phyloP scores from a whole-genome alignment of 2,113 vertebrate species.

The Trichomycterus rosablanca region DNA sequence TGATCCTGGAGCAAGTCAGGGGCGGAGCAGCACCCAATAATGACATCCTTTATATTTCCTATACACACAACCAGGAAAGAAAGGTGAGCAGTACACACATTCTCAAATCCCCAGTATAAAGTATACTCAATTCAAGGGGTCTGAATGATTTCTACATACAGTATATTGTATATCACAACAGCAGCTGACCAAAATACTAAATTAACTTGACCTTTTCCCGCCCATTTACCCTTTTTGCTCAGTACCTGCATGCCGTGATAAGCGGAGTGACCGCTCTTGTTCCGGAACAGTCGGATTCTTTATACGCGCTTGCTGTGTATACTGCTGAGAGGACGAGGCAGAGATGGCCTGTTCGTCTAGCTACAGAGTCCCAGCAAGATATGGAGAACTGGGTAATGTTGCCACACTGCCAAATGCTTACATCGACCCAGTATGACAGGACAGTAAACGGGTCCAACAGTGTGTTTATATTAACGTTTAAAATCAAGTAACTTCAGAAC shows the following conservation, averaged over 20 bases:
- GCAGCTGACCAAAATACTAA: no score
- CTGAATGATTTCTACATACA: not conserved
- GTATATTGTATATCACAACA: not conserved
- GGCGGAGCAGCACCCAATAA: conserved; percentile 74
- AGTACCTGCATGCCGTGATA: conserved; percentile 88
- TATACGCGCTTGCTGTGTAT: conserved; percentile 86
- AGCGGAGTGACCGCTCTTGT: conserved; percentile 89
- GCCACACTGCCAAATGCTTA: no score
- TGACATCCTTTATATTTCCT: conserved; percentile 94
- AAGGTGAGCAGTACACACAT: conserved; percentile 72
- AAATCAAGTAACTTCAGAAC: no score
- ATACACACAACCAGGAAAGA: conserved; percentile 84
- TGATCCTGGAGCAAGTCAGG: conserved; percentile 88
- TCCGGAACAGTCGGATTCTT: conserved; percentile 79
- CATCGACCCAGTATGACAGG: no score
- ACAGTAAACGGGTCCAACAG: no score
- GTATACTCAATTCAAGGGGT: not conserved
- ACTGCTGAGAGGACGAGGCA: conserved; percentile 83
- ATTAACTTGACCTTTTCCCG: no score
- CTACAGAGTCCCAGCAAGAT: conserved; percentile 81
- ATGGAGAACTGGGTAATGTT: conserved; percentile 86
- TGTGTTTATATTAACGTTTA: no score
- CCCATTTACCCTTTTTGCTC: conserved; percentile 8
- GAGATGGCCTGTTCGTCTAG: conserved; percentile 85
- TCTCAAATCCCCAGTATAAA: not conserved